Evolutionary conservation across 2,113 vertebrate species (phyloP).

Genomic region (Dissostichus mawsoni): DNA sequence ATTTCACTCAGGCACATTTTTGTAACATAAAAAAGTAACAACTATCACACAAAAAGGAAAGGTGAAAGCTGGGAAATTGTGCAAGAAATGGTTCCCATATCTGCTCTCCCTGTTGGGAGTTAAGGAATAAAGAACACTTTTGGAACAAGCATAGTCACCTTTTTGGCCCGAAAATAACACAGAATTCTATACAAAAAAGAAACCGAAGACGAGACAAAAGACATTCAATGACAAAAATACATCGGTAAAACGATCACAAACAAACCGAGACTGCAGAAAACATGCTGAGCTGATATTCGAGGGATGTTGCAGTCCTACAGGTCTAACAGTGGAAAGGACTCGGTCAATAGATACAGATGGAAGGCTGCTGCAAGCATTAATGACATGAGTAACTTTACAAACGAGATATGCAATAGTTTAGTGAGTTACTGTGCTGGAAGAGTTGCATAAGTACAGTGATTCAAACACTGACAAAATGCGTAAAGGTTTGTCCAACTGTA

Average conservation of each 20-base stretch:
- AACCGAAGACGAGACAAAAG: slow-evolving; percentile 2
- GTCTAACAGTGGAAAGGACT: not conserved
- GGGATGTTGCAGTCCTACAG: slow-evolving; percentile 28
- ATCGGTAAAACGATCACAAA: slow-evolving; percentile 26
- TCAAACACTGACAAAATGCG: slow-evolving; percentile 28
- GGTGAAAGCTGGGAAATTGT: slow-evolving; percentile 66
- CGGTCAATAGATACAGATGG: slow-evolving; percentile 18
- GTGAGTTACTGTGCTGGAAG: slow-evolving; percentile 39
- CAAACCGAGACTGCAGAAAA: slow-evolving; percentile 11
- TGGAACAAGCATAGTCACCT: slow-evolving; percentile 53
- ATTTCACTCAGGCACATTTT: slow-evolving; percentile 70
- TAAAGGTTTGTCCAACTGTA: slow-evolving; percentile 3
- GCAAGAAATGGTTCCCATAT: slow-evolving; percentile 69
- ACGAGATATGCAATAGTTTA: slow-evolving; percentile 46
- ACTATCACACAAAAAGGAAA: slow-evolving; percentile 30
- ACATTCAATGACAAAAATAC: slow-evolving; percentile 39
- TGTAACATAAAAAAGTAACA: slow-evolving; percentile 20
- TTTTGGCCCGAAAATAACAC: slow-evolving; percentile 66
- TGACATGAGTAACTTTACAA: slow-evolving; percentile 41
- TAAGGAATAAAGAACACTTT: slow-evolving; percentile 70
- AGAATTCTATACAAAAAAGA: slow-evolving; percentile 27
- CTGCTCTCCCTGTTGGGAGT: slow-evolving; percentile 22
- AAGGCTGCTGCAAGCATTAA: slow-evolving; percentile 32
- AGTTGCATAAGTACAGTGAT: slow-evolving; percentile 34
- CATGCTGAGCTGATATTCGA: slow-evolving; percentile 28